phyloP scores from a whole-genome alignment of 2,888 invertebrate species.

The Euproctis similis region DNA sequence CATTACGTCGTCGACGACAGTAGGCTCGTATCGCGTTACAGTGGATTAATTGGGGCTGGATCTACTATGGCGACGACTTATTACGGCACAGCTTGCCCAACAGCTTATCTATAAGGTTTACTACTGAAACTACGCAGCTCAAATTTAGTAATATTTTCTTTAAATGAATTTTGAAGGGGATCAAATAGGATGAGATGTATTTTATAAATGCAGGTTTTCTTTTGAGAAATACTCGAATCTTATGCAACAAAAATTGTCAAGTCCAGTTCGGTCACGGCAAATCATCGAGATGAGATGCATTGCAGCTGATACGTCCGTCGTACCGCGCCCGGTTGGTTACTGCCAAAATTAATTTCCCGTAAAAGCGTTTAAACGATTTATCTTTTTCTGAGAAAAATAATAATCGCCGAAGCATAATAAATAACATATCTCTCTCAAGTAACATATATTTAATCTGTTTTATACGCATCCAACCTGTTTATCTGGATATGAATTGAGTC shows the following conservation, averaged over 20 bases:
- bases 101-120: no score
- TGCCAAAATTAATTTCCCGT: conserved; percentile 70
- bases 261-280: conserved; percentile 54
- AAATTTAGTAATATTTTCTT: no score
- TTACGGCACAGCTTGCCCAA: conserved; percentile 39
- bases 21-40: conserved; percentile 67
- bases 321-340: conserved; percentile 59
- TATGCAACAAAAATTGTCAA: no score
- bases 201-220: no score
- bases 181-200: no score
- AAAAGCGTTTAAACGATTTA: conserved; percentile 70
- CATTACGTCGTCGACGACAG: conserved; percentile 70
- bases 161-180: no score
- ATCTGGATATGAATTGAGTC: conserved; percentile 46
- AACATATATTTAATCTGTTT: conserved; percentile 53
- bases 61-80: conserved; percentile 49
- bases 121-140: no score
- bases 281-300: conserved; percentile 44
- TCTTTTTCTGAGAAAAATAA: conserved; percentile 67
- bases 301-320: conserved; percentile 25
- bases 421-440: conserved; percentile 53
- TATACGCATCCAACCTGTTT: conserved; percentile 43
- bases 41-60: conserved; percentile 66
- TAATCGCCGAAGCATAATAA: conserved; percentile 44
- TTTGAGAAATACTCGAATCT: no score